phyloP scores from a whole-genome alignment of 2,113 vertebrate species.

The Lipotes vexillifer region DNA sequence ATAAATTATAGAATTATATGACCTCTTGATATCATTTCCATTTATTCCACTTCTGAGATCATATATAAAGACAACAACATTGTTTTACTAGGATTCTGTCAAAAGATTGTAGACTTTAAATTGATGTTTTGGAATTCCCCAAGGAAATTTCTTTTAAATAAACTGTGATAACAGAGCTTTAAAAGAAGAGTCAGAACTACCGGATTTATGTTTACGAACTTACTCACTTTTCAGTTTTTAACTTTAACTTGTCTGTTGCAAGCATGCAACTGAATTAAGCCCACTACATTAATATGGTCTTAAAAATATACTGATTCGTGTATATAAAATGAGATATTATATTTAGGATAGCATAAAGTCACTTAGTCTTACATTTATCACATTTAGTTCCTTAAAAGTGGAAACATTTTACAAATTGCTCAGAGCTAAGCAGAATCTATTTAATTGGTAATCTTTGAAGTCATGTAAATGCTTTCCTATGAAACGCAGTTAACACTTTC shows the following conservation, averaged over 20 bases:
- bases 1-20: background rate
- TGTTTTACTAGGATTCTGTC: conserved; percentile 1
- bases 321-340: conserved; percentile 46
- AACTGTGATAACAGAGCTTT: conserved; percentile 3
- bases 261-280: conserved; percentile 44
- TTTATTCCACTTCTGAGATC: background rate
- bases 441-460: conserved; percentile 70
- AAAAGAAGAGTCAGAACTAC: conserved; percentile 15
- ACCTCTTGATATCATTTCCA: background rate
- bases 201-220: conserved; percentile 21
- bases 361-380: conserved; percentile 45
- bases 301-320: conserved; percentile 21
- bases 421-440: conserved; percentile 64
- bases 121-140: background rate
- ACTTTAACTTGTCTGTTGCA: conserved; percentile 34
- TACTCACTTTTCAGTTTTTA: conserved; percentile 36
- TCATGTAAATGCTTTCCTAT: conserved; percentile 40
- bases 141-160: conserved; percentile 33
- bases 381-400: conserved; percentile 50
- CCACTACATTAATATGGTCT: conserved; percentile 47
- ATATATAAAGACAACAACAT: background rate
- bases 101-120: conserved; percentile 16
- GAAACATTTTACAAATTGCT: conserved; percentile 60
- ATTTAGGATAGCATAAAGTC: conserved; percentile 43
- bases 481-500: conserved; percentile 80